Conservation (phyloP, 2,797 vertebrate genomes). For the Siniperca scherzeri region DNA sequence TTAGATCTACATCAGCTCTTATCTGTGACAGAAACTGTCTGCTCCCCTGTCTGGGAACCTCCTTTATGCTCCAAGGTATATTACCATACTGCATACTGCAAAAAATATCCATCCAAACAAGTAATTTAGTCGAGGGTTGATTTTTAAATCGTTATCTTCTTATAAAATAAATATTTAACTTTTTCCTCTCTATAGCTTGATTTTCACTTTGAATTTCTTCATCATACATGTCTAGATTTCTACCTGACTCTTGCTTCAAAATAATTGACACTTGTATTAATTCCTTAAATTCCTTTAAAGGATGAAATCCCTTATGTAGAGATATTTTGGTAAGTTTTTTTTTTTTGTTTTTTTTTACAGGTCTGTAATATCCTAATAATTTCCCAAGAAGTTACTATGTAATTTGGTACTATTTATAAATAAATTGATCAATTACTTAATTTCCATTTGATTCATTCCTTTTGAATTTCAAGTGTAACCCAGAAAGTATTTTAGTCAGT, state of each 20-base stretch:
- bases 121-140: constrained; percentile 2
- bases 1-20: constrained; percentile 59
- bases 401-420: not conserved
- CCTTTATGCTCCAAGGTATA: constrained; percentile 55
- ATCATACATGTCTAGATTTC: not conserved
- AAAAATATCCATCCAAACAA: constrained; percentile 28
- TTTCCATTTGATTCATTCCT: not conserved
- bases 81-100: constrained; percentile 44
- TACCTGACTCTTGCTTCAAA: not conserved
- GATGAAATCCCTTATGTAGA: not conserved
- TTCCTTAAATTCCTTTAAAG: not conserved
- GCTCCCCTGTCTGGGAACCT: constrained; percentile 49
- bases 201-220: not conserved
- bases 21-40: constrained; percentile 68
- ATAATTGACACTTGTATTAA: not conserved
- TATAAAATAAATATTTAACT: accelerated
- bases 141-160: not conserved
- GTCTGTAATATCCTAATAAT: not conserved
- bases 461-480: not conserved
- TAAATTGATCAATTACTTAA: not conserved
- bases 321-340: not conserved
- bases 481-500: not conserved
- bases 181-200: not conserved
- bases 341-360: not conserved
- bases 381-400: not conserved